Base-by-base conservation (phyloP, 2,113 vertebrate genomes). In the Strigops habroptila region DNA sequence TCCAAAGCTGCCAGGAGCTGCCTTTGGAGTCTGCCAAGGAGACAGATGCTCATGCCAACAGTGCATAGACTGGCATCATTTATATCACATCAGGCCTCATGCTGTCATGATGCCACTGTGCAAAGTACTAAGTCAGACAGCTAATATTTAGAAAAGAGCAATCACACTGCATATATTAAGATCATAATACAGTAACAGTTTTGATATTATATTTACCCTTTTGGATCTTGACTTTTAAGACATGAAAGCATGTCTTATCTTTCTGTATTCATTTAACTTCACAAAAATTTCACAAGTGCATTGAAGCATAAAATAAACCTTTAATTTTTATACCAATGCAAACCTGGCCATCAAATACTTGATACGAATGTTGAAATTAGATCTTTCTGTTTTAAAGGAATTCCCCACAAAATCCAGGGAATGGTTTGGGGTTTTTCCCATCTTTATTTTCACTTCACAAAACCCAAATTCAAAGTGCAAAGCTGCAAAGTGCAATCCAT, bases 31-130 rank as follows among this genome's bases (percentile, higher is more conserved):
- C 62, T 97, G 97, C 96, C 96, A 97, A 96, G 94, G 92, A 97
- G 95, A 91, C 97, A 97, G 95, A 92, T 97, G 97, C 91, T 74
- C 31, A n/a, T 93, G 97, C 94, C 97, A 97, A 88, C 95, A 88
- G 96, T 69, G 93, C 79, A 88, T 86, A 95, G 93, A 95, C 92
- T 92, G 94, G 95, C 94, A 95, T 87, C 84, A 82, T 91, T 95
- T 96, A 94, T 75, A 94, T 96, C 95, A 95, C 96, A 96, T 97
- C 95, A 92, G 92, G 88, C 63, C 82, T 82, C 78, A 70, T 51
- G 85, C 95, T 97, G 94, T 93, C 96, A 94, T 7, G 0, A 46
- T 31, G 91, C 85, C 90, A 91, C 86, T 43, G 53, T 44, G 88
- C 76, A 92, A 68, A 84, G 69, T 52, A 91, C 79, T 79, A 77